Conservation (phyloP, 2,113 vertebrate genomes). For the Microcebus jonahi region DNA sequence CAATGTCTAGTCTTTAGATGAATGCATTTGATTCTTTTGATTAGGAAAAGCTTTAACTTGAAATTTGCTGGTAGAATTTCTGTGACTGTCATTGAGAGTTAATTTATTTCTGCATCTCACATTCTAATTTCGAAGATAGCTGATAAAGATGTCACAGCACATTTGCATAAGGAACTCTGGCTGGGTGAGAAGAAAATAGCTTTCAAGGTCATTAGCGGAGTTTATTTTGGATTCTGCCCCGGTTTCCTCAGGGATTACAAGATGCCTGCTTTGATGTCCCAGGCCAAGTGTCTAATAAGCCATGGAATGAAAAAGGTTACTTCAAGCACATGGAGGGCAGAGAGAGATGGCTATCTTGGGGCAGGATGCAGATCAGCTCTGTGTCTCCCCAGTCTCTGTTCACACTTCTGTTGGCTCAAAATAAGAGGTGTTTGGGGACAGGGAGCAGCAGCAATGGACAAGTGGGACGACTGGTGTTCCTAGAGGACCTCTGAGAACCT, state of each 20-base stretch:
- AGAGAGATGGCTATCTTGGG: neutral
- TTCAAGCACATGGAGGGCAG: neutral
- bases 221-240: slow-evolving; percentile 40
- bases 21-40: slow-evolving; percentile 32
- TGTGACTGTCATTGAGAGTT: slow-evolving; percentile 22
- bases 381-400: neutral
- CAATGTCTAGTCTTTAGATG: neutral
- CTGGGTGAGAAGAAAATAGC: slow-evolving; percentile 46
- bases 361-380: neutral
- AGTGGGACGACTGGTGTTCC: neutral
- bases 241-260: slow-evolving; percentile 5
- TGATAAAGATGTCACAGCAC: slow-evolving; percentile 64
- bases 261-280: neutral
- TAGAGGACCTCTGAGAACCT: neutral
- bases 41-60: slow-evolving; percentile 35
- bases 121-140: slow-evolving; percentile 64
- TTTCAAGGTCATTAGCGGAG: slow-evolving; percentile 62
- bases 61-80: slow-evolving; percentile 36
- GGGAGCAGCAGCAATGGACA: neutral
- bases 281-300: neutral
- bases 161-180: slow-evolving; percentile 47
- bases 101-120: slow-evolving; percentile 58
- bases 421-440: neutral
- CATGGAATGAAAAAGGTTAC: neutral
- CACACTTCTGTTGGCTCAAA: neutral